Evolutionary conservation across 2,113 vertebrate species (phyloP).

Genomic region (Litocranius walleri): DNA sequence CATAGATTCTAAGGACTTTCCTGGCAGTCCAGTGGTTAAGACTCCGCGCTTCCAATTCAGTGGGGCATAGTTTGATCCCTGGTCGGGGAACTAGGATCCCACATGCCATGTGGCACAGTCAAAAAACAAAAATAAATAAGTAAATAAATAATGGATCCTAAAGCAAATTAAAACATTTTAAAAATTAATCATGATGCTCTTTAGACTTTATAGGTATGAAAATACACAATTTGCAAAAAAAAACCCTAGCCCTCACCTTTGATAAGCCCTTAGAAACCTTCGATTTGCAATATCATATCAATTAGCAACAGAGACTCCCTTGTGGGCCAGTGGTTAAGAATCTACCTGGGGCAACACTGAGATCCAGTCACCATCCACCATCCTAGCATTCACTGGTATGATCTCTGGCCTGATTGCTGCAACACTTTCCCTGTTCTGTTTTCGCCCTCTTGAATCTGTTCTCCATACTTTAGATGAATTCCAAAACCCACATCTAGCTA

Average conservation of each 20-base stretch:
- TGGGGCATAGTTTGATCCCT: not conserved
- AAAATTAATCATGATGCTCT: not conserved
- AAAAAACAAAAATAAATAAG: not conserved
- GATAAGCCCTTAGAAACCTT: not conserved
- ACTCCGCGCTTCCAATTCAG: fast-evolving
- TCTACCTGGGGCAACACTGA: not conserved
- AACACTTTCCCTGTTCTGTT: not conserved
- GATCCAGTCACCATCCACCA: not conserved
- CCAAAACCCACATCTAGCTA: not conserved
- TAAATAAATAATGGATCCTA: not conserved
- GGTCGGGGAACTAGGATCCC: not conserved
- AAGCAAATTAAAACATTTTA: not conserved
- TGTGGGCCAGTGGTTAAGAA: not conserved
- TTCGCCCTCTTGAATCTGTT: not conserved
- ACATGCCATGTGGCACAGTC: not conserved
- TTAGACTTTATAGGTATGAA: not conserved
- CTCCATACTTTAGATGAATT: not conserved
- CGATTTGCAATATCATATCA: not conserved
- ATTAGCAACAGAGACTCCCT: not conserved
- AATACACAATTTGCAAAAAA: not conserved
- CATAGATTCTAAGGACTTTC: not conserved
- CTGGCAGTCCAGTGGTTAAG: not conserved
- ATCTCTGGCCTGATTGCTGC: not conserved
- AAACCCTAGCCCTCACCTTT: not conserved
- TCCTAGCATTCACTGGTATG: not conserved